A percentile compares a stretch with the other conserved stretches of the same genome.
Conservation (phyloP, 2,113 vertebrate species). For the Equus przewalskii region DNA sequence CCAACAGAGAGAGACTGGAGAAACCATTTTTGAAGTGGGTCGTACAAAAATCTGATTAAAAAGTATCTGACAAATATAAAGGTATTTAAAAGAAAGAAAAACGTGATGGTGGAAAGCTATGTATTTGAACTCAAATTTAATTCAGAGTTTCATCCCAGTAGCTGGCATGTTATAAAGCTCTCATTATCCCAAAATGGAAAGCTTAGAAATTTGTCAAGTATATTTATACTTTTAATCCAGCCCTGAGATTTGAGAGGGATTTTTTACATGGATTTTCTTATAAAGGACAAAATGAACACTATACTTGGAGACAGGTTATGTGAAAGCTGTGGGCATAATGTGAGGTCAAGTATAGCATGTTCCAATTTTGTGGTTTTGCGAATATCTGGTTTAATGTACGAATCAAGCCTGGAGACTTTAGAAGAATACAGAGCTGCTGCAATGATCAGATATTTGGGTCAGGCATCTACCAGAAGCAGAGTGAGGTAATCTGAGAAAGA, state of each 20-base stretch:
- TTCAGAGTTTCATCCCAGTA: not conserved
- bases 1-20: not conserved
- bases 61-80: conserved; percentile 5
- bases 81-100: not conserved
- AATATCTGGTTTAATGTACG: not conserved
- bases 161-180: not conserved
- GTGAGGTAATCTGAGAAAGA: conserved; percentile 1
- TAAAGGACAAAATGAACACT: not conserved
- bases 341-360: not conserved
- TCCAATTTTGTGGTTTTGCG: conserved; percentile 31
- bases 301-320: not conserved
- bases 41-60: not conserved
- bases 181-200: not conserved
- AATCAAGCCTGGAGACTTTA: not conserved
- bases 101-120: not conserved
- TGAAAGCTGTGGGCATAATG: not conserved
- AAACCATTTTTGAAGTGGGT: not conserved
- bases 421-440: not conserved
- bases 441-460: conserved; percentile 5
- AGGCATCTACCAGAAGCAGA: not conserved
- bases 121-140: not conserved
- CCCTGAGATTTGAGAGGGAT: not conserved
- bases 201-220: not conserved
- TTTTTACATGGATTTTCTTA: conserved; percentile 15
- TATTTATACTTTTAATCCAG: conserved; percentile 48